Evolutionary conservation across 1,140 invertebrate species (phyloP), one percentile per base, ranked within the genome.

Genomic region (Steinernema khuongi): DNA sequence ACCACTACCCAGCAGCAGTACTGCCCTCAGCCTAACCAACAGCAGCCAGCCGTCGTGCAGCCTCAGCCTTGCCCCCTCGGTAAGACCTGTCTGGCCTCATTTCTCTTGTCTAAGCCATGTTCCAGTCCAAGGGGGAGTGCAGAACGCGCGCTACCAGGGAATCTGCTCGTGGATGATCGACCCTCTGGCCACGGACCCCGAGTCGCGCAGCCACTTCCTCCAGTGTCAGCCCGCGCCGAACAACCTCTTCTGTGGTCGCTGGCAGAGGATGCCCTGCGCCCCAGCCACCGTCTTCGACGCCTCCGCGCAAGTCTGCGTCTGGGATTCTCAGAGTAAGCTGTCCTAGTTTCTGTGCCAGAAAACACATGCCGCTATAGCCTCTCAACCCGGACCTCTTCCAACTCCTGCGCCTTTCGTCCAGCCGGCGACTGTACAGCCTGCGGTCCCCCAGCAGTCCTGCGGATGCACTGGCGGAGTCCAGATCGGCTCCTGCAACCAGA

Each of bases 161-260:
- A 82, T 83, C 68, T 83, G 82, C 72, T 85, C 83, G 1, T 83
- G 82, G 82, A 83, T 83, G 82, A 50, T 83, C 44, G 82, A 83
- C 41, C 82, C 82, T 44, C 75, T 83, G 28, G 81, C 81, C 67
- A 72, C 71, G 41, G 82, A 83, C 68, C 82, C 82, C 28, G 81
- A 83, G 71, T 79, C 79, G n/a, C 44, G 78, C 19, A 44, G 28
- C 22, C 79, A 80, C 71, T 81, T 74, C 73, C 73, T 77, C n/a
- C 81, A 83, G 68, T 83, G 81, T 68, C 82, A 83, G 66, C 82
- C 82, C 31, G 82, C 82, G 19, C 81, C 83, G 29, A 83, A 85
- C 74, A 83, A 84, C 77, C 72, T 85, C 22, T 83, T 77, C 77
- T 83, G 82, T 60, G 82, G 82, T 30, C 74, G 82, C 68, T 83